These are phyloP conservation scores for Forbesichthys papilliferus DNA, from an alignment of 2,113 vertebrate species.

Conservation along the genomic window DNA sequence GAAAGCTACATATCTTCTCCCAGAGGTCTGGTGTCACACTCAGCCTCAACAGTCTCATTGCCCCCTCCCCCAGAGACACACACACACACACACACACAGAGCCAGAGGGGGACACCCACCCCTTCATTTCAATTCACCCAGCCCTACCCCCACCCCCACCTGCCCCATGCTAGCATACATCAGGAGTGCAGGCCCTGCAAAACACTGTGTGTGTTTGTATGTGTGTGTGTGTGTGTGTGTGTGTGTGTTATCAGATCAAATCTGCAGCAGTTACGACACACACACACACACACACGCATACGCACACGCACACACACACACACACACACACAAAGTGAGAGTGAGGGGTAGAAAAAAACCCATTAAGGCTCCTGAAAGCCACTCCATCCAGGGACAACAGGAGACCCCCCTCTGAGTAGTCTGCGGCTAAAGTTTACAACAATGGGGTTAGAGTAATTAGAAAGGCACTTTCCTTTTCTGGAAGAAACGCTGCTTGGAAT, in stretches of 20 bases:
- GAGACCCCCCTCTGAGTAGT: conserved; percentile 53
- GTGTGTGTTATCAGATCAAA: conserved; percentile 51
- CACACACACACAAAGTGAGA: conserved; percentile 9
- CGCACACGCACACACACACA: neutral
- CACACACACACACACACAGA: conserved; percentile 49
- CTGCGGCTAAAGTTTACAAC: conserved; percentile 65
- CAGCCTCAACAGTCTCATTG: conserved; percentile 28
- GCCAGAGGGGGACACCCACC: conserved; percentile 39
- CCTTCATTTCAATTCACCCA: conserved; percentile 16
- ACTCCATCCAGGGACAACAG: conserved; percentile 58
- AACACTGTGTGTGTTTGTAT: conserved; percentile 8
- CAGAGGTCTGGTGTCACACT: conserved; percentile 23
- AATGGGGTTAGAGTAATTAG: conserved; percentile 70
- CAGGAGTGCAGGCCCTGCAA: conserved; percentile 29
- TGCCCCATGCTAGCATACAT: conserved; percentile 29
- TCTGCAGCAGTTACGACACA: conserved; percentile 32
- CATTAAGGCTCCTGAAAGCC: conserved; percentile 65
- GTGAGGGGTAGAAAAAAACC: conserved; percentile 52
- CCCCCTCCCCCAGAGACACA: conserved; percentile 42
- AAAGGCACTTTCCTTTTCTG: conserved; percentile 56
- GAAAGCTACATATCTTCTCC: conserved; percentile 56
- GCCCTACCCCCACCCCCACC: conserved; percentile 11
- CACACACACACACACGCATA: neutral
- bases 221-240: neutral
- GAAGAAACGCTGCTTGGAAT: conserved; percentile 34